Percentiles rank a stretch among this genome's conserved stretches.
Evolutionary conservation across 1,140 invertebrate genomes (phyloP).

Genomic region (Bombus waltoni): DNA sequence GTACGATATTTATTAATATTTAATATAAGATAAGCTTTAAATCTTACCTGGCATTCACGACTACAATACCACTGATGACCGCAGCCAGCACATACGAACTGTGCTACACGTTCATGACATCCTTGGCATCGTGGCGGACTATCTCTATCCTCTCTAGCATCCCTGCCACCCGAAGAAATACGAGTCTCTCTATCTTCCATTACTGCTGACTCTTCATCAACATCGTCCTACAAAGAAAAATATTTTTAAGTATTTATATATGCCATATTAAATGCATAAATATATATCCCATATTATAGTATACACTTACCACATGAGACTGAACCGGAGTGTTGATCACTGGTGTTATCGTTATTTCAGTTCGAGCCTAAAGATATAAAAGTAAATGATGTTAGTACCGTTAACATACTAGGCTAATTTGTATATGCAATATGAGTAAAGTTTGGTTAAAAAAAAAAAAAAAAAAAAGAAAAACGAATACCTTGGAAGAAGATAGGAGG

Average conservation of each 20-base stretch:
- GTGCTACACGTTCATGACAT: conserved; percentile 89
- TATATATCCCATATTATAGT: neutral
- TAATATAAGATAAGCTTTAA: neutral
- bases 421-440: neutral
- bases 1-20: neutral
- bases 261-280: too few relatives aligned
- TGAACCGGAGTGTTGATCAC: conserved; percentile 79
- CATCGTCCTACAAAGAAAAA: conserved; percentile 81
- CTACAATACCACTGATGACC: conserved; percentile 96
- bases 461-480: conserved; percentile 62
- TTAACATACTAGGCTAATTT: neutral
- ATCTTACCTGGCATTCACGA: conserved; percentile 91
- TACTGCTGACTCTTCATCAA: conserved; percentile 85
- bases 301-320: conserved; percentile 76
- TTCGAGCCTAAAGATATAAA: conserved; percentile 76
- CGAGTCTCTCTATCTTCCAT: conserved; percentile 86
- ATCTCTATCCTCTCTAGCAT: conserved; percentile 79
- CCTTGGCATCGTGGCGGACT: conserved; percentile 87
- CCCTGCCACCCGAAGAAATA: conserved; percentile 71
- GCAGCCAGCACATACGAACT: conserved; percentile 93
- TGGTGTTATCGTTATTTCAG: conserved; percentile 84
- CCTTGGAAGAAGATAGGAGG: conserved; percentile 86
- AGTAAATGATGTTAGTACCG: neutral
- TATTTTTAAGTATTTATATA: conserved; percentile 29
- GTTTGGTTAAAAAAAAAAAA: too few relatives aligned